These are phyloP conservation scores for Chrysomela aeneicollis DNA, from an alignment of 2,888 invertebrate genomes.

Conservation along the genomic window DNA sequence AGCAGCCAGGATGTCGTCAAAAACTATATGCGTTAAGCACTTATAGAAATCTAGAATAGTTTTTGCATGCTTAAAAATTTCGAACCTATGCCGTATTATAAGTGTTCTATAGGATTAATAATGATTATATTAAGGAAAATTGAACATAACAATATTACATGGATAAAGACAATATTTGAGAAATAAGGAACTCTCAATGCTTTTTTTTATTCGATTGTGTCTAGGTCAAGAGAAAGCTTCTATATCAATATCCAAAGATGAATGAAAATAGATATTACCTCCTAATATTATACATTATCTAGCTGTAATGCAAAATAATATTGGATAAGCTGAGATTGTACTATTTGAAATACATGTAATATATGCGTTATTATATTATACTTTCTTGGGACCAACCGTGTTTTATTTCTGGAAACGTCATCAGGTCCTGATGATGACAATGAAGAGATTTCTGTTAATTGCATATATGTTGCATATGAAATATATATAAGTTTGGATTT, in stretches of 20 bases:
- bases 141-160: slow-evolving; percentile 37
- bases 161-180: slow-evolving; percentile 18
- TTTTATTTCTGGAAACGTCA: too few relatives aligned
- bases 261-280: background rate
- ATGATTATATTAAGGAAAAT: slow-evolving; percentile 20
- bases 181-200: slow-evolving; percentile 2
- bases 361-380: slow-evolving; percentile 34
- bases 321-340: slow-evolving; percentile 28
- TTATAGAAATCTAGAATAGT: background rate
- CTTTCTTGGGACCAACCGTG: slow-evolving; percentile 25
- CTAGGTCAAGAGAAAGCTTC: background rate
- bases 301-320: slow-evolving; percentile 14
- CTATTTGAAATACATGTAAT: slow-evolving; percentile 29
- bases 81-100: slow-evolving; percentile 20
- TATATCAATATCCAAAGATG: slow-evolving; percentile 8
- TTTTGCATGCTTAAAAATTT: slow-evolving; percentile 14
- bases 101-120: slow-evolving; percentile 23
- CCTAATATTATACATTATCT: too few relatives aligned
- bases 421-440: too few relatives aligned
- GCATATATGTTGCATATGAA: too few relatives aligned
- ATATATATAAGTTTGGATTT: too few relatives aligned
- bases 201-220: slow-evolving; percentile 12
- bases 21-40: too few relatives aligned
- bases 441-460: too few relatives aligned
- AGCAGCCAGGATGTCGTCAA: too few relatives aligned